Conservation (phyloP, 2,797 vertebrate genomes). For the Falco concolor region DNA sequence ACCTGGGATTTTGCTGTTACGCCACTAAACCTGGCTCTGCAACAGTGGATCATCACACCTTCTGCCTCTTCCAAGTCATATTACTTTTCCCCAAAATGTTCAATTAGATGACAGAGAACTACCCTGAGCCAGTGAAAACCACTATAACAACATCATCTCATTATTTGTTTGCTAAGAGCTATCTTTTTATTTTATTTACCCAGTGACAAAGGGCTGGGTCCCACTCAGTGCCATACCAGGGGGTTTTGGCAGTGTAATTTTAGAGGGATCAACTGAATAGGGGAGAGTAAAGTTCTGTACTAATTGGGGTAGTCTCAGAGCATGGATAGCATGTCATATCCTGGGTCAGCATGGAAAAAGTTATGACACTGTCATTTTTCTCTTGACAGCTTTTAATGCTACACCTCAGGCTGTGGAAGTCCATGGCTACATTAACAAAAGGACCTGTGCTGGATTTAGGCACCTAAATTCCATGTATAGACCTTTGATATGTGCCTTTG, state of each 20-base stretch:
- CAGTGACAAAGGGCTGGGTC: neutral
- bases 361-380: neutral
- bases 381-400: neutral
- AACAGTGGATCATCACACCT: neutral
- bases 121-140: neutral
- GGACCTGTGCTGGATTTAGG: neutral
- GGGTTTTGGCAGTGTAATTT: neutral
- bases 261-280: neutral
- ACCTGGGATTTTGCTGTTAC: constrained; percentile 27
- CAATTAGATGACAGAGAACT: neutral
- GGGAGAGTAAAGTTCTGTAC: rapidly evolving
- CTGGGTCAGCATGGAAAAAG: neutral
- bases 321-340: neutral
- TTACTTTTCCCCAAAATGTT: neutral
- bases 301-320: rapidly evolving
- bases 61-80: neutral
- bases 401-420: neutral
- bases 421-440: neutral
- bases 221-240: neutral
- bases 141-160: neutral
- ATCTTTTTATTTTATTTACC: neutral
- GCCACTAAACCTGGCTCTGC: neutral
- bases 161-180: neutral
- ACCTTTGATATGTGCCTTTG: neutral
- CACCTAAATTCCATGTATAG: neutral